A percentile compares a stretch with the other conserved stretches of the same genome.
Evolutionary conservation across 2,888 invertebrate genomes (phyloP).

Genomic region (Apotomis betuletana): DNA sequence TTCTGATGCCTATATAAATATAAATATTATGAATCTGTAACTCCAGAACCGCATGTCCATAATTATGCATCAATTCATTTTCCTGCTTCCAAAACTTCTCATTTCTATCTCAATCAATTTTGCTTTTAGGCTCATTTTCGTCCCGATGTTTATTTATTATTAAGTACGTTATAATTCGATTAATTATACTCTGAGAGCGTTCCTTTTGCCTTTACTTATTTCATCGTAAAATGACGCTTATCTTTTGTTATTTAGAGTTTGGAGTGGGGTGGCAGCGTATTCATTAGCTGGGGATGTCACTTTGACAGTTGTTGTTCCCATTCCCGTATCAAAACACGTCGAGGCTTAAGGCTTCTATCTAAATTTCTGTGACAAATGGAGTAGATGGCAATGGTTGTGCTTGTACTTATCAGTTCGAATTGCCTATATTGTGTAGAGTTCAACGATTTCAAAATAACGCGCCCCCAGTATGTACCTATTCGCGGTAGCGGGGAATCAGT

Average conservation of each 20-base stretch:
- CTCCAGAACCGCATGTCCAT: too few species aligned
- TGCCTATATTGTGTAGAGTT: too few species aligned
- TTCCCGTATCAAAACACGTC: conserved; percentile 3
- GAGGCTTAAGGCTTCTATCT: conserved; percentile 12
- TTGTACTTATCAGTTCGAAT: not conserved
- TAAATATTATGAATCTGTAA: too few species aligned
- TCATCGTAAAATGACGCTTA: not conserved
- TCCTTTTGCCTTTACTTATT: not conserved
- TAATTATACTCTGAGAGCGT: not conserved
- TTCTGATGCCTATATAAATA: too few species aligned
- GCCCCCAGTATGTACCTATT: too few species aligned
- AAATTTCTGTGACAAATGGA: not conserved
- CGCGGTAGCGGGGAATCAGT: too few species aligned
- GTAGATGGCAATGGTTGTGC: not conserved
- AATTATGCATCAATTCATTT: too few species aligned
- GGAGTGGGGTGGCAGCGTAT: not conserved
- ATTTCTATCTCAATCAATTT: not conserved
- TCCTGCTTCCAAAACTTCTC: not conserved
- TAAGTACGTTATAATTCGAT: conserved; percentile 20
- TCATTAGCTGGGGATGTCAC: conserved; percentile 15
- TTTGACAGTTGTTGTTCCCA: conserved; percentile 23
- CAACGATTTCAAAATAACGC: too few species aligned
- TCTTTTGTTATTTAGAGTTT: not conserved
- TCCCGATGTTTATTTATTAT: conserved; percentile 11
- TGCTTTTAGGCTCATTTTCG: not conserved